Conservation (phyloP, 2,888 invertebrate genomes). For the Lasioglossum oenotherae region DNA sequence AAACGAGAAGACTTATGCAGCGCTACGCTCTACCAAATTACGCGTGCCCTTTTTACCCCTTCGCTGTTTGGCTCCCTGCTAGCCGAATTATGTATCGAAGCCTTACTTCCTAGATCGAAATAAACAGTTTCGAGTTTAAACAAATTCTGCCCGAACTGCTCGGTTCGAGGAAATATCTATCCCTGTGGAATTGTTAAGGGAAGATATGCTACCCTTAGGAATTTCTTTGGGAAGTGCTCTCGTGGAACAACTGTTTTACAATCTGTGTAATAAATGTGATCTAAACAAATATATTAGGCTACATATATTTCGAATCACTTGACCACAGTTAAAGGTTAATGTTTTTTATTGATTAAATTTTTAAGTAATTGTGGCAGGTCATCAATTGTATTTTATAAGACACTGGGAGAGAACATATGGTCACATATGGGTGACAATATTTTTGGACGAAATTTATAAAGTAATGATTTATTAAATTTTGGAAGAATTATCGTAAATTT, state of each 20-base stretch:
- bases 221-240: not conserved
- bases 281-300: too few relatives aligned
- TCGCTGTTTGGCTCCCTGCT: constrained; percentile 24
- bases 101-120: not conserved
- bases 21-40: constrained; percentile 55
- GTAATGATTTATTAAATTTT: not conserved
- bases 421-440: too few relatives aligned
- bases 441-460: not conserved
- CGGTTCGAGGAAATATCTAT: not conserved
- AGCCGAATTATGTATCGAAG: constrained; percentile 4
- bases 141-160: not conserved
- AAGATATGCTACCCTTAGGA: not conserved
- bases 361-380: too few relatives aligned
- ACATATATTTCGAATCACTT: too few relatives aligned
- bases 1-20: constrained; percentile 56
- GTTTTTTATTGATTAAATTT: too few relatives aligned
- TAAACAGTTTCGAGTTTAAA: not conserved
- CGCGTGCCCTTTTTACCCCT: constrained; percentile 50
- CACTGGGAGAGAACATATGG: too few relatives aligned
- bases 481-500: not conserved
- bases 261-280: not conserved
- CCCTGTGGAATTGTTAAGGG: not conserved
- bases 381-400: too few relatives aligned
- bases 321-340: too few relatives aligned
- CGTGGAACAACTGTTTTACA: not conserved